Conservation (phyloP, 2,113 vertebrate species). For the Gadus chalcogrammus region DNA sequence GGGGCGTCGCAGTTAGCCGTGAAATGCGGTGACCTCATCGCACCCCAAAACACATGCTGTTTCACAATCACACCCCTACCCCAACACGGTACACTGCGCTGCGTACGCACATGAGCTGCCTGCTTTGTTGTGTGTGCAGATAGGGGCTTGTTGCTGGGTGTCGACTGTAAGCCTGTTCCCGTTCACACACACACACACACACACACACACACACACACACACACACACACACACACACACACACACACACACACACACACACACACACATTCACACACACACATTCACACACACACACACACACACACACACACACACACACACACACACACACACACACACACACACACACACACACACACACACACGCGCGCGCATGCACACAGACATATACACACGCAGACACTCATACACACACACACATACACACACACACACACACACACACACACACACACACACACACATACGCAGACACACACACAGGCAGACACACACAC, state of each 20-base stretch:
- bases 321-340: too few species aligned
- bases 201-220: background rate
- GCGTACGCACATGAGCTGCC: background rate
- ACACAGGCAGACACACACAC: constrained; percentile 12
- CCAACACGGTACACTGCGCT: too few species aligned
- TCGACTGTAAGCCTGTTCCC: constrained; percentile 20
- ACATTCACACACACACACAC: too few species aligned
- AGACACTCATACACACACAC: constrained; percentile 17
- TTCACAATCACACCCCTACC: constrained; percentile 13
- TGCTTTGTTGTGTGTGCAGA: constrained; percentile 11
- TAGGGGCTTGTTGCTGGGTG: constrained; percentile 21
- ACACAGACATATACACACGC: too few species aligned
- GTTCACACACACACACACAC: constrained; percentile 18
- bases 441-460: constrained; percentile 20
- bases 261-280: too few species aligned
- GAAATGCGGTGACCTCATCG: constrained; percentile 4
- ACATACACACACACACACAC: background rate
- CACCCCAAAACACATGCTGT: constrained; percentile 1
- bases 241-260: too few species aligned
- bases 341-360: background rate
- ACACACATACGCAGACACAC: background rate
- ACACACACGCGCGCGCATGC: too few species aligned
- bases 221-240: too few species aligned
- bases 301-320: too few species aligned
- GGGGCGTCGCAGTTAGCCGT: background rate